Evolutionary conservation across 2,888 invertebrate genomes (phyloP), one percentile per base, ranked within the genome.

Genomic region (Philereme vetulata): DNA sequence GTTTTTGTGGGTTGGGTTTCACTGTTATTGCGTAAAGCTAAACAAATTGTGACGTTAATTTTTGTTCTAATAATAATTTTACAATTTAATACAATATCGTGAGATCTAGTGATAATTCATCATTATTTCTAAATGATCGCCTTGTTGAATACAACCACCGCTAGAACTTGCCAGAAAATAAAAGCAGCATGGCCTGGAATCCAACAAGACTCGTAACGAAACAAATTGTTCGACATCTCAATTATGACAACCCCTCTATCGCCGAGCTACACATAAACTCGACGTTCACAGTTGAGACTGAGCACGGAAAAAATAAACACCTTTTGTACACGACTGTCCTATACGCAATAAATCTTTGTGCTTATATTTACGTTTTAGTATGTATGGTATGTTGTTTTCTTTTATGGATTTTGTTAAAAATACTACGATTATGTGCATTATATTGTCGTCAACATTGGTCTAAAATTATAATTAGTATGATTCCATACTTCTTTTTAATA

Each of bases 161-260:
- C 36, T 53, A 50, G 10, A 35, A 56, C 53, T 45, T 50, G 49
- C 43, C 35, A 56, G n/a, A 50, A 52, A 56, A 56, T 56, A 53
- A 56, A 56, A 56, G 50, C 53, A 53, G 56, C 61, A 50, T 56
- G 49, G 56, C 45, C 53, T 47, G 47, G 46, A 65, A 66, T 63
- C 56, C 63, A 66, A 65, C 64, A 64, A 58, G 62, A 66, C 57
- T 44, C 68, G 61, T 50, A 63, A 66, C 60, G 61, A 66, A 65
- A 65, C 56, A 65, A 66, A 58, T 63, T 65, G 66, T 68, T 66
- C 66, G 54, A 66, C 68, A 65, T 62, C 66, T 68, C 68, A 58
- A 61, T 59, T 64, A 56, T 63, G 65, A 63, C 61, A 61, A 68
- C 66, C 62, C 59, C 63, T 60, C 53, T 52, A 64, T 60, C 56